Evolutionary conservation across 2,797 vertebrate species (phyloP), one percentile per base, ranked within the genome.

Genomic region (Danio jaintianensis): DNA sequence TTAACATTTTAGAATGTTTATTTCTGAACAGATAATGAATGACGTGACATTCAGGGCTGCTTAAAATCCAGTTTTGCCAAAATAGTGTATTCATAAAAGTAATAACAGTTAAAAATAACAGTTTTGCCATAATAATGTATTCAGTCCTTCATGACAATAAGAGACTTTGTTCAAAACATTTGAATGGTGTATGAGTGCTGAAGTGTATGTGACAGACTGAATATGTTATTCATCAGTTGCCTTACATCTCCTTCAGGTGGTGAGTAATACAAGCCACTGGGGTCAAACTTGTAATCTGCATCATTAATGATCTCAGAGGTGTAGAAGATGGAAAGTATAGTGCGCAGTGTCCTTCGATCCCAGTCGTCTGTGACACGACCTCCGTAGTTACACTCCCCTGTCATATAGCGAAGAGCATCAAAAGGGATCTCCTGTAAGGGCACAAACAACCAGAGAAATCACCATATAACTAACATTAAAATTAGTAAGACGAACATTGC

Each of bases 351-450:
- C 59, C 96, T 92, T 40, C 94, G 90, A 83, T 97, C 95, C 96
- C 96, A 97, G 90, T 96, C 94, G 0, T 96, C 96, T 0, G 95
- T 96, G 85, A 97, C 95, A 1, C 96, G 90, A 75, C 96, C 96
- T 4, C 96, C 94, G 0, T 96, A 96, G 84, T 93, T 98, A 76
- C 96, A 96, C 82, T 98, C 96, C 0, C 94, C 95, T 0, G 95
- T 96, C 95, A 94, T 96, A 79, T 96, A 97, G 45, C 91, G 86
- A 42, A 98, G 73, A 4, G 96, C 96, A 5, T 94, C 96, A 4
- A 93, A 96, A 0, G 96, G 96, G 38, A 97, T 92, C 0, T 96
- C 96, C 96, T 97, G 68, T 62, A 55, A 16, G 13, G 56, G 59
- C 45, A 72, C 8, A 42, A 4, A 45, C 12, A 67, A 6, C 5